Evolutionary conservation across 1,140 invertebrate genomes (phyloP).

Genomic region (Drosophila pectinifera): DNA sequence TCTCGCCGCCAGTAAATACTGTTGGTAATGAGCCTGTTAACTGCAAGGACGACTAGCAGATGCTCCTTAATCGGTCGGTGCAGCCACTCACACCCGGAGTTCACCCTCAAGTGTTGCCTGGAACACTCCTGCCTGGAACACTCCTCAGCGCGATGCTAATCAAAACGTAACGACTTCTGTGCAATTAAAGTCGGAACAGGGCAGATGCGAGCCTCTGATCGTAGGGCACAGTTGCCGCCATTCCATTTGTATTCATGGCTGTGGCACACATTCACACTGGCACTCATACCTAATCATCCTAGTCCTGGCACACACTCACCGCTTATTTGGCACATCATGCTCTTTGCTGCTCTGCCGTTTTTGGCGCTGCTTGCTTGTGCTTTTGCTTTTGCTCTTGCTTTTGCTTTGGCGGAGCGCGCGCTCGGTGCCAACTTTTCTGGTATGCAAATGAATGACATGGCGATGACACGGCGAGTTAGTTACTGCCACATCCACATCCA

Average conservation of each 20-base stretch:
- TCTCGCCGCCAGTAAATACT: not conserved
- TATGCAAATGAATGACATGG: constrained; percentile 71
- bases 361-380: constrained; percentile 12
- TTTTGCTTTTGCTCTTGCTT: constrained; percentile 8
- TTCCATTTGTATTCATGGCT: constrained; percentile 69
- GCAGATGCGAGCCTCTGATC: constrained; percentile 1
- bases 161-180: constrained; percentile 54
- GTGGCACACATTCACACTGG: constrained; percentile 9
- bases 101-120: not conserved
- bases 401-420: not conserved
- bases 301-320: constrained; percentile 5
- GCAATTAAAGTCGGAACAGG: constrained; percentile 62
- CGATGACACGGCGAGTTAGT: constrained; percentile 59
- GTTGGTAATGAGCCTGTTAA: constrained; percentile 13
- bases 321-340: constrained; percentile 48
- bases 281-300: constrained; percentile 21
- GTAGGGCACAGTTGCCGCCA: constrained; percentile 5
- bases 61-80: constrained; percentile 12
- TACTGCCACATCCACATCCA: constrained; percentile 27
- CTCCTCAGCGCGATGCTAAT: constrained; percentile 35
- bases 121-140: not conserved
- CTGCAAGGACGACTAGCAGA: constrained; percentile 5
- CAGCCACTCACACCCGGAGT: constrained; percentile 7
- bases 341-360: not conserved
- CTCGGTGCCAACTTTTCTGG: constrained; percentile 44